A percentile compares a stretch with the other conserved stretches of the same genome.
phyloP scores from a whole-genome alignment of 2,888 invertebrate species.

The Aporophyla nigra region DNA sequence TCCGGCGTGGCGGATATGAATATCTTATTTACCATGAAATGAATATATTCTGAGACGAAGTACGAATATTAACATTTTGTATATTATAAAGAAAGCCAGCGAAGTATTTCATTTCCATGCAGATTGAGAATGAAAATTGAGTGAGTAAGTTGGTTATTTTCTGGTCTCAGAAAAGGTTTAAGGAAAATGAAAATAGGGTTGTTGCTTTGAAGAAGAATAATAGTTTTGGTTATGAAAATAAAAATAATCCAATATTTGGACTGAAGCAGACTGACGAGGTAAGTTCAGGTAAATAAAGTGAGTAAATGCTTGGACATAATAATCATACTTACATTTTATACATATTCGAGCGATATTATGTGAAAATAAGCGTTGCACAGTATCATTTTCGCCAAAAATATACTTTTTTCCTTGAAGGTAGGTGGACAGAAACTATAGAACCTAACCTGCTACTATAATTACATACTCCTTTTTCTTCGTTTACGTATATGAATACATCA shows the following conservation, averaged over 20 bases:
- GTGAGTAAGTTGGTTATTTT: constrained; percentile 36
- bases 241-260: neutral
- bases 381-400: neutral
- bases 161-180: constrained; percentile 18
- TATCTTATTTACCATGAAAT: constrained; percentile 45
- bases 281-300: neutral
- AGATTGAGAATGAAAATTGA: constrained; percentile 48
- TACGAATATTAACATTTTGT: constrained; percentile 43
- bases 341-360: too few species aligned
- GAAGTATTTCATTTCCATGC: constrained; percentile 52
- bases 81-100: constrained; percentile 37
- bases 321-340: too few species aligned
- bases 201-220: neutral
- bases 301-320: neutral
- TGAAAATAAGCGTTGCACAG: neutral
- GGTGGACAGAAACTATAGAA: neutral
- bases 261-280: neutral
- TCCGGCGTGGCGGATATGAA: constrained; percentile 37
- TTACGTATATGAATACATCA: neutral
- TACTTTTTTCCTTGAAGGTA: neutral
- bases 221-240: neutral
- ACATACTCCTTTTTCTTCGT: neutral
- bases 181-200: constrained; percentile 3
- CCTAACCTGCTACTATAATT: neutral
- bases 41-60: constrained; percentile 46